Percentiles rank a stretch among this genome's conserved stretches.
phyloP scores from a whole-genome alignment of 2,113 vertebrate genomes.

The Lagopus muta region DNA sequence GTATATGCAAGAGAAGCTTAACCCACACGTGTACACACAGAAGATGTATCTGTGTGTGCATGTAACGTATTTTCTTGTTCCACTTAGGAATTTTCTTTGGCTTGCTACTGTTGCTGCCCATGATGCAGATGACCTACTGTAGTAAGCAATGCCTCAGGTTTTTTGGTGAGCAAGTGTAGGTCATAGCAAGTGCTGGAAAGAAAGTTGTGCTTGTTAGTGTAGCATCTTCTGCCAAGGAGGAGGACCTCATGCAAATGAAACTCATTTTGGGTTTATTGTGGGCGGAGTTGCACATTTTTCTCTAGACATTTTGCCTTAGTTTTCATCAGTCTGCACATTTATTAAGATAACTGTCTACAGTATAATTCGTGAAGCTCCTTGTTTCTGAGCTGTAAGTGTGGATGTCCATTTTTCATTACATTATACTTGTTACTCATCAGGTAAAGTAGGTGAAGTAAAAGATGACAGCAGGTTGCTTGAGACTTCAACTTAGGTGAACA shows the following conservation, averaged over 20 bases:
- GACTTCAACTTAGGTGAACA: neutral
- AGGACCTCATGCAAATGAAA: conserved; percentile 56
- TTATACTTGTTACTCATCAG: conserved; percentile 2
- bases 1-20: neutral
- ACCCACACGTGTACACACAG: neutral
- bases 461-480: neutral
- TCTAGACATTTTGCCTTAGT: conserved; percentile 46
- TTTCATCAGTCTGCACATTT: conserved; percentile 37
- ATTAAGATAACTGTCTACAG: neutral
- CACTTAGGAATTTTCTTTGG: neutral
- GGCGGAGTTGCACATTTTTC: conserved; percentile 40
- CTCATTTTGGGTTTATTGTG: conserved; percentile 63
- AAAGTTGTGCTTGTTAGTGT: neutral
- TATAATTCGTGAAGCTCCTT: conserved; percentile 33
- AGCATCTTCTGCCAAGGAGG: neutral
- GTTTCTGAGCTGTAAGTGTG: conserved; percentile 4
- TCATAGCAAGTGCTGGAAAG: neutral
- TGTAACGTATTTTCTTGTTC: neutral
- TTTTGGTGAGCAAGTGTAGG: neutral
- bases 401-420: neutral
- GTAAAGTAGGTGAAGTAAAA: neutral
- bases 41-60: neutral
- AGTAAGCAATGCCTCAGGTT: neutral
- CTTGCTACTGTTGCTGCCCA: neutral
- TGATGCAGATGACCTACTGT: neutral